A percentile compares a stretch with the other conserved stretches of the same genome.
phyloP scores from a whole-genome alignment of 2,113 vertebrate species.

The Psammodynastes pulverulentus region DNA sequence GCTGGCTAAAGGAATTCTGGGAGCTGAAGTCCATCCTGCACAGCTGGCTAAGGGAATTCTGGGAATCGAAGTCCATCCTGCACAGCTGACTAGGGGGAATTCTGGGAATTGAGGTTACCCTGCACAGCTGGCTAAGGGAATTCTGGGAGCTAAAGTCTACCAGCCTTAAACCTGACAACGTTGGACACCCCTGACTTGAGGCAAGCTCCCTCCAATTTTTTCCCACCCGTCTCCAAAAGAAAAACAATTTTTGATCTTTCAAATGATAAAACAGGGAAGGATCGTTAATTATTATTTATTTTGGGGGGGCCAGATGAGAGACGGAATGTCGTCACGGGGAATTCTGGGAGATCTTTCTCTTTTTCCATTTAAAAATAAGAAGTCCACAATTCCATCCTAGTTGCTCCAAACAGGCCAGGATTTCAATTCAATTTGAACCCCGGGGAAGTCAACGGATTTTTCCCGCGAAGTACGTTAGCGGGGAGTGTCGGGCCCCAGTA shows the following conservation, averaged over 20 bases:
- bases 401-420: too few species aligned
- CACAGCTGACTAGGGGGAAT: too few species aligned
- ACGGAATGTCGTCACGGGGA: background rate
- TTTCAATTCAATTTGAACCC: background rate
- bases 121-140: background rate
- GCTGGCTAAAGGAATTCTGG: background rate
- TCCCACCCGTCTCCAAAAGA: background rate
- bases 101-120: too few species aligned
- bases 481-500: rapidly evolving
- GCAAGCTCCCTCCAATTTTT: background rate
- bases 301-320: background rate
- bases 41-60: background rate
- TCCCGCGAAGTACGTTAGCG: background rate
- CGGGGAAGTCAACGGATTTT: background rate
- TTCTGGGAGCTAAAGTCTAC: background rate
- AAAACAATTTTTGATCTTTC: background rate
- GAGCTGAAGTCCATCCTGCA: background rate
- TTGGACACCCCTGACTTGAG: background rate
- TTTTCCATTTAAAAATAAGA: conserved; percentile 6
- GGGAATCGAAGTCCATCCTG: background rate
- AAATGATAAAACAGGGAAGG: background rate
- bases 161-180: background rate
- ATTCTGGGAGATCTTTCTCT: rapidly evolving
- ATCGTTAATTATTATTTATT: too few species aligned
- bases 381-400: conserved; percentile 49